Evolutionary conservation across 2,888 invertebrate genomes (phyloP).

Genomic region (Cistogaster globosa): DNA sequence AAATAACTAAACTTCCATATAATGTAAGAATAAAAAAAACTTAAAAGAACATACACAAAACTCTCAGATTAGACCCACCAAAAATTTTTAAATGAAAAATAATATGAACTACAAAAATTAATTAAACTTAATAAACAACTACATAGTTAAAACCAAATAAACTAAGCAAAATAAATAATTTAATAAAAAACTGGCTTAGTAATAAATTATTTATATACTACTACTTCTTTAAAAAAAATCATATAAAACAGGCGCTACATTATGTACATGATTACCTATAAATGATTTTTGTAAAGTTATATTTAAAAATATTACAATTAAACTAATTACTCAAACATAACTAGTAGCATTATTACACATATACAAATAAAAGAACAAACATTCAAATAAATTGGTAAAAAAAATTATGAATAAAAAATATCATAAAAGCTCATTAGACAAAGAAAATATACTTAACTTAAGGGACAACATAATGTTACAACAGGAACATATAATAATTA

Average conservation of each 20-base stretch:
- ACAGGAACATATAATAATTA: slow-evolving; percentile 15
- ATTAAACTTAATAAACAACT: slow-evolving; percentile 43
- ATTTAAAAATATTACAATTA: neutral
- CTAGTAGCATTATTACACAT: slow-evolving; percentile 44
- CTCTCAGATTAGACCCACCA: slow-evolving; percentile 75
- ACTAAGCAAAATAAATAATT: slow-evolving; percentile 48
- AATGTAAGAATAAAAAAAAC: slow-evolving; percentile 26
- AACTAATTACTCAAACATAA: slow-evolving; percentile 41
- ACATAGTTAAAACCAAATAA: slow-evolving; percentile 63
- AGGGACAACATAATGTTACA: slow-evolving; percentile 53
- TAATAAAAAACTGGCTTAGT: slow-evolving; percentile 45
- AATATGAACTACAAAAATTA: slow-evolving; percentile 35
- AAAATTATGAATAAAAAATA: slow-evolving; percentile 32
- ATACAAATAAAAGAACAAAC: slow-evolving; percentile 25
- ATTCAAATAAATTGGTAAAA: slow-evolving; percentile 50
- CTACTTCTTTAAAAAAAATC: slow-evolving; percentile 48
- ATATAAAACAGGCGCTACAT: slow-evolving; percentile 77
- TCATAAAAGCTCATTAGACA: slow-evolving; percentile 42
- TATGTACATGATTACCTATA: slow-evolving; percentile 78
- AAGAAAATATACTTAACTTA: slow-evolving; percentile 28
- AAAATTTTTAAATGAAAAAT: slow-evolving; percentile 57
- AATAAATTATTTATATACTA: slow-evolving; percentile 55
- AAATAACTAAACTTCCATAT: slow-evolving; percentile 57
- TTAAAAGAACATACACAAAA: slow-evolving; percentile 63
- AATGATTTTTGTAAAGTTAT: slow-evolving; percentile 71